Evolutionary conservation across 2,797 vertebrate species (phyloP).

Genomic region (Microtus agrestis): DNA sequence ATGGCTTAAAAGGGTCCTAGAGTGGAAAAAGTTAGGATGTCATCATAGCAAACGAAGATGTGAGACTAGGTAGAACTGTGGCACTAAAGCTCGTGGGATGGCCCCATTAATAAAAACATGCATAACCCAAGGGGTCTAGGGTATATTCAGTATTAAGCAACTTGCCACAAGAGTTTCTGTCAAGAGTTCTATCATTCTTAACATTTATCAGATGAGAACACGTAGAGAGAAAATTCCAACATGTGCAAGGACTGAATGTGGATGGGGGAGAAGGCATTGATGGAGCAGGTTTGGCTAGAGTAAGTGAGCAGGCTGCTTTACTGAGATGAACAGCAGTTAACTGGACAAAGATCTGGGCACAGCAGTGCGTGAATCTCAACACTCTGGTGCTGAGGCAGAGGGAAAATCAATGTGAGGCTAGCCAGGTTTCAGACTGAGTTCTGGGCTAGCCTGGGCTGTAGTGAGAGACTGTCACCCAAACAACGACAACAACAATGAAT

Average conservation of each 20-base stretch:
- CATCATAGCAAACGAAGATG: neutral
- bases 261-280: neutral
- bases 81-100: neutral
- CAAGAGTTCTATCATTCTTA: neutral
- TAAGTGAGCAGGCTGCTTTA: neutral
- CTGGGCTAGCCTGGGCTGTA: neutral
- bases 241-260: accelerated
- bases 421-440: neutral
- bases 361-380: neutral
- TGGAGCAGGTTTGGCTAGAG: neutral
- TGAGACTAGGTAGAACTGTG: neutral
- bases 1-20: neutral
- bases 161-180: neutral
- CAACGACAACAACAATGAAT: too few relatives aligned
- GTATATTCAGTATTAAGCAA: neutral
- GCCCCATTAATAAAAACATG: neutral
- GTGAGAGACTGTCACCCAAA: neutral
- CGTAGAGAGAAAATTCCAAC: too few relatives aligned
- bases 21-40: neutral
- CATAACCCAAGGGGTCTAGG: neutral
- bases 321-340: neutral
- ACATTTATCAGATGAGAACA: neutral
- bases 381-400: neutral
- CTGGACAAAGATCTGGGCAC: neutral
- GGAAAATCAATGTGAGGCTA: neutral